Evolutionary conservation across 2,113 vertebrate species (phyloP), one percentile per base, ranked within the genome.

Genomic region (Pseudorectes ferrugineus): DNA sequence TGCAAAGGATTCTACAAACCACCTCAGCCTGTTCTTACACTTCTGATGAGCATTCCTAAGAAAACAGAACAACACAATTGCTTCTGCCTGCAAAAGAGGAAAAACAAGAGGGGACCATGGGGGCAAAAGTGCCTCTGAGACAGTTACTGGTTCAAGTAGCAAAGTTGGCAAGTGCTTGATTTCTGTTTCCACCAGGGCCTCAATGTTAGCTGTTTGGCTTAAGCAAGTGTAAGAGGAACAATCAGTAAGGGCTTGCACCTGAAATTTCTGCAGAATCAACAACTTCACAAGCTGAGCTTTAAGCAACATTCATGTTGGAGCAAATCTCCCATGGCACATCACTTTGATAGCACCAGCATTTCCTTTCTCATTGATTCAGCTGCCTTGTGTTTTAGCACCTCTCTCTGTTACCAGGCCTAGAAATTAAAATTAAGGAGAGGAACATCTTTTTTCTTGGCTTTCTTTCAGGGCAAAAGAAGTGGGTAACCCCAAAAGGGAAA

Each of bases 191-290:
- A 68, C 10, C 23, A 79, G 66, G 19, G 62, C 49, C 76, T 81
- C 24, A 18, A 52, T 18, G 33, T 36, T 2, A 1, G 23, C 65
- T 75, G 7, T 67, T 65, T 79, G 84, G 33, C 49, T 85, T 72
- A 85, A 91, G 36, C 40, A 77, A 88, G 54, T 0, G 0, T 57
- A 51, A 87, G 62, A 70, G 81, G 42, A 70, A 58, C 71, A 73
- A 73, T 66, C 71, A 73, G 77, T 33, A 49, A 93, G 81, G 78
- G 58, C 85, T 83, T 62, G 45, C 62, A 85, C 54, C 81, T 79
- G 54, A 76, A 52, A 76, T 85, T 92, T 79, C 89, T 88, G 74
- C 89, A 89, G 61, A 85, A 89, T 92, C 91, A 54, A 92, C 80
- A 59, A 3, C 49, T 49, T 85, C 74, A 68, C 61, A 71, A 42